Percentiles rank a stretch among this genome's conserved stretches.
Evolutionary conservation across 2,888 invertebrate species (phyloP).

Genomic region (Deilephila porcellus): DNA sequence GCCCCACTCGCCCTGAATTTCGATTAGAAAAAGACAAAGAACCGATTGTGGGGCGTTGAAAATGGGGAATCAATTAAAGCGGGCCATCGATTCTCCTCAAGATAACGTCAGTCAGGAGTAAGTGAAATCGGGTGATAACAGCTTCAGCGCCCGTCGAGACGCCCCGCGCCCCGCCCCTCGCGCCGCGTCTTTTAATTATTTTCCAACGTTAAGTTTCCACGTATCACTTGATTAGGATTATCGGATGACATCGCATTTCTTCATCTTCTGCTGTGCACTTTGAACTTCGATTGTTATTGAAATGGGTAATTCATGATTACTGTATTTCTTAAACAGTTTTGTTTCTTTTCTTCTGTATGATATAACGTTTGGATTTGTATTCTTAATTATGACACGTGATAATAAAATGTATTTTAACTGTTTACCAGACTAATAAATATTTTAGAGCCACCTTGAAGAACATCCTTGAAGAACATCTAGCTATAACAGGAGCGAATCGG

Average conservation of each 20-base stretch:
- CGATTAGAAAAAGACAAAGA: slow-evolving; percentile 80
- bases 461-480: no score
- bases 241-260: neutral
- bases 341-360: no score
- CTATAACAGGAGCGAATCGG: no score
- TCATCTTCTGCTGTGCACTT: neutral
- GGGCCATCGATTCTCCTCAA: slow-evolving; percentile 73
- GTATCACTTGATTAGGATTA: slow-evolving; percentile 6
- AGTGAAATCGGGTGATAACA: slow-evolving; percentile 64
- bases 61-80: slow-evolving; percentile 81
- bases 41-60: slow-evolving; percentile 66
- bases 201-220: slow-evolving; percentile 32
- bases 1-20: slow-evolving; percentile 60
- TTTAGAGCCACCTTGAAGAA: no score
- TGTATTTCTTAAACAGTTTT: no score
- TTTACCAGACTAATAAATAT: no score
- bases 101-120: slow-evolving; percentile 71
- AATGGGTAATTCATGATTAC: neutral
- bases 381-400: no score
- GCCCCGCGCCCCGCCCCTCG: slow-evolving; percentile 39
- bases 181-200: slow-evolving; percentile 59
- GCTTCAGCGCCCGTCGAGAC: slow-evolving; percentile 45
- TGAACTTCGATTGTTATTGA: neutral
- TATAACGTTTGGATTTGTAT: no score
- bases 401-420: no score